Evolutionary conservation across 2,113 vertebrate species (phyloP), one percentile per base, ranked within the genome.

Genomic region (Meles meles): DNA sequence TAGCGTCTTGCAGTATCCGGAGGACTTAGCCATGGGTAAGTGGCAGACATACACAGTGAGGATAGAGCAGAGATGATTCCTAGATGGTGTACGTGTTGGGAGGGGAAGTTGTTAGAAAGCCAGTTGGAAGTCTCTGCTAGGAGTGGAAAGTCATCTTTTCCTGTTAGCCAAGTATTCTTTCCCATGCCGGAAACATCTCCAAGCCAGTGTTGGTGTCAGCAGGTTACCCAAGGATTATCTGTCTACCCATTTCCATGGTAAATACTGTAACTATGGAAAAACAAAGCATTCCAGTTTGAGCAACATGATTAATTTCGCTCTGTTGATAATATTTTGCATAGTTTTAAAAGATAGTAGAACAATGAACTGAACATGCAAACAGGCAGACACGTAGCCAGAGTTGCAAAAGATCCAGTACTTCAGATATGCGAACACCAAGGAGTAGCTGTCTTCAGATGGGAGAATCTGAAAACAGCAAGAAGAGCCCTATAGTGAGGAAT

Each of bases 201-300:
- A 93, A 80, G 65, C 69, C 71, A 81, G 55, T 39, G n/a, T 13
- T 37, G 11, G 34, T 49, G 52, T 84, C 44, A 69, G 57, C 39
- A 27, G 71, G 25, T 94, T 52, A 76, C 42, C 47, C 31, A 3
- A 92, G 71, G 34, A 31, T 92, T 94, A 89, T 55, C 79, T 39
- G 34, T 37, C 52, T 72, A 55, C 71, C 67, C 67, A 95, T 97
- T 93, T 74, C 96, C 76, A 76, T 93, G 90, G 71, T 34, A 88
- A 93, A 61, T 31, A 37, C 15, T 69, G 18, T 89, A 95, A 83
- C 94, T 67, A 83, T 47, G 29, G 81, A 83, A 67, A 97, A 92
- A 89, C 25, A 90, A 42, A 89, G 31, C 89, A 72, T 90, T 94
- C 76, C 47, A 29, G 9, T 69, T 92, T 61, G 44, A 95, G 84